Conservation (phyloP, 2,888 invertebrate genomes). For the Entomobrya multifasciata region DNA sequence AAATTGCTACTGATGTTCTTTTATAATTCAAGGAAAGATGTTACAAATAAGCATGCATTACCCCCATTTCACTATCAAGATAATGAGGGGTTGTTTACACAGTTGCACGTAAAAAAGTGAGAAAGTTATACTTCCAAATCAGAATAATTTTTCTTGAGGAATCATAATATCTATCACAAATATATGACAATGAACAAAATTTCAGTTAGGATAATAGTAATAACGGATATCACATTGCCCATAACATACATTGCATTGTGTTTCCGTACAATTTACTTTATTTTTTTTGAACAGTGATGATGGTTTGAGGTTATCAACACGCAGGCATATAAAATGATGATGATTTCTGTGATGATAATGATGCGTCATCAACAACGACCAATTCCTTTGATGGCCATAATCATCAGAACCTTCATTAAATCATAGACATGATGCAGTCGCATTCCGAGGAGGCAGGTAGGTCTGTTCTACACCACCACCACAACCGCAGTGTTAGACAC, state of each 20-base stretch:
- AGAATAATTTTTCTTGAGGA: slow-evolving; percentile 2
- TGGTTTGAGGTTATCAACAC: not conserved
- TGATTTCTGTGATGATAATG: slow-evolving; percentile 61
- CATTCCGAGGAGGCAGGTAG: slow-evolving; percentile 63
- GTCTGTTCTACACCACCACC: slow-evolving; percentile 27
- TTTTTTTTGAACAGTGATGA: too few species aligned
- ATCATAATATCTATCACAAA: not conserved
- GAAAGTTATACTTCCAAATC: slow-evolving; percentile 7
- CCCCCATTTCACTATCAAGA: not conserved
- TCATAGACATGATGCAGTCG: slow-evolving; percentile 41
- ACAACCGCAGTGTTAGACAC: not conserved
- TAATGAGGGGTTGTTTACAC: not conserved
- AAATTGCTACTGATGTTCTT: not conserved
- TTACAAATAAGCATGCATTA: not conserved
- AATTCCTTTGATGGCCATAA: slow-evolving; percentile 55
- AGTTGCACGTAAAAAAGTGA: slow-evolving; percentile 17
- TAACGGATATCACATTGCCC: not conserved
- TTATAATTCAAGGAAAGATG: too few species aligned
- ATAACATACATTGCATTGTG: not conserved
- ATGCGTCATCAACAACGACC: slow-evolving; percentile 51
- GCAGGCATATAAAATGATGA: slow-evolving; percentile 38
- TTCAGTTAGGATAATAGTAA: not conserved
- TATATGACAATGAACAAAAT: not conserved
- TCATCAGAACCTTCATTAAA: too few species aligned
- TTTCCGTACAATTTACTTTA: not conserved